Conservation (phyloP, 2,113 vertebrate species). For the Paratilapia polleni region DNA sequence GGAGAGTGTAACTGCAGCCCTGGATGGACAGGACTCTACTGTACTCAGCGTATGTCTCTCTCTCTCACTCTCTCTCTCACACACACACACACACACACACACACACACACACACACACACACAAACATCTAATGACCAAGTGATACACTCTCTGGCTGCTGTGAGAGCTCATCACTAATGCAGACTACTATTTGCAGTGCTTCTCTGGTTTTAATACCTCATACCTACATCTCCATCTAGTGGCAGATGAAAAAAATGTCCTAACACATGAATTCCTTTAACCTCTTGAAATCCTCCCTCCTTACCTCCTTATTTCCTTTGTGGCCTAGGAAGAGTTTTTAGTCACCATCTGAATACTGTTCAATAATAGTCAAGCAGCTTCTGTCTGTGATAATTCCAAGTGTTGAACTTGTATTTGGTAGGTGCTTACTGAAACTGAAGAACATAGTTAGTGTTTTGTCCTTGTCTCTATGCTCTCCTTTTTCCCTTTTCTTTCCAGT, state of each 20-base stretch:
- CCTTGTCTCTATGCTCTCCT: too few relatives aligned
- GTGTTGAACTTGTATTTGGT: too few relatives aligned
- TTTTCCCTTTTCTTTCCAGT: too few relatives aligned
- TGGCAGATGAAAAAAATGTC: conserved; percentile 10
- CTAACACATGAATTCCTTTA: not conserved
- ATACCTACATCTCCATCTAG: conserved; percentile 54
- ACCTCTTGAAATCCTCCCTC: not conserved
- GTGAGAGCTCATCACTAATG: not conserved
- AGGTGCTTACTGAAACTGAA: too few relatives aligned
- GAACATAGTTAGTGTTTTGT: too few relatives aligned
- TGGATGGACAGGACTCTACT: conserved; percentile 93
- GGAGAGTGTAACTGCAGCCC: conserved; percentile 88
- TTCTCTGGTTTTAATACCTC: not conserved
- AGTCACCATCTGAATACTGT: not conserved
- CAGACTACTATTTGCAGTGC: not conserved
- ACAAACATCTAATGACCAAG: not conserved
- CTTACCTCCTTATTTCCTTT: not conserved
- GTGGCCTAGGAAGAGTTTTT: too few relatives aligned
- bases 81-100: not conserved
- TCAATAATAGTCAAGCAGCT: too few relatives aligned
- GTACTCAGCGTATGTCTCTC: conserved; percentile 87
- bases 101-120: not conserved
- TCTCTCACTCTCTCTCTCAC: not conserved
- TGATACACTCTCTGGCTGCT: not conserved
- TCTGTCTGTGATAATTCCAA: too few relatives aligned